Conservation (phyloP, 2,888 invertebrate genomes). For the Ophraella communa region DNA sequence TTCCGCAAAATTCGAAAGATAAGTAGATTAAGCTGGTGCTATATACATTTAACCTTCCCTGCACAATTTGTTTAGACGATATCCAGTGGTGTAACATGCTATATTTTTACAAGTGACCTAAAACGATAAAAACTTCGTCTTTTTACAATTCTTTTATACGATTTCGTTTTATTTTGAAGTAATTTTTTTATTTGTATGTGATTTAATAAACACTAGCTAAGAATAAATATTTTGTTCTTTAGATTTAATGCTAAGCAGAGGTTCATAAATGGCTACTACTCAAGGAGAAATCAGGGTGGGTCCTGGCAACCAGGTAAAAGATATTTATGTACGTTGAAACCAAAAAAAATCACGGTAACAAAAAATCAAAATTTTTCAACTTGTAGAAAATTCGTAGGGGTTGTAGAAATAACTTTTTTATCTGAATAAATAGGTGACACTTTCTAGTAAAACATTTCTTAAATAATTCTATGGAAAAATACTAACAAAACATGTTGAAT, state of each 20-base stretch:
- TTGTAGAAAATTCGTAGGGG: conserved; percentile 14
- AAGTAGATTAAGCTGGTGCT: background rate
- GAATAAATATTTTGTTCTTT: background rate
- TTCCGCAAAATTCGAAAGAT: background rate
- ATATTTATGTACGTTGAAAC: conserved; percentile 69
- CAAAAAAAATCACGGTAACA: conserved; percentile 62
- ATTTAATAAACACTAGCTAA: background rate
- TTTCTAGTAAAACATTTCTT: no score
- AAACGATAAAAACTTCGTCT: background rate
- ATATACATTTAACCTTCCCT: background rate
- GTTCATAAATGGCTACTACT: conserved; percentile 69
- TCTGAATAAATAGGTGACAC: conserved; percentile 4
- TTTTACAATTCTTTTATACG: background rate
- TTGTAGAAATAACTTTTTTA: conserved; percentile 11
- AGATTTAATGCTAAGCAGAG: conserved; percentile 1
- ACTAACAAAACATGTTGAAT: no score
- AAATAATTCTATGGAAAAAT: no score
- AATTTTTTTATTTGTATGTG: no score
- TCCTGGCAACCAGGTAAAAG: conserved; percentile 78
- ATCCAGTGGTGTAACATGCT: background rate
- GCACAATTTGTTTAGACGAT: conserved; percentile 7
- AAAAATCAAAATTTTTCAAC: conserved; percentile 40
- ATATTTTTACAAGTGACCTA: background rate
- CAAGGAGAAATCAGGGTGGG: conserved; percentile 81
- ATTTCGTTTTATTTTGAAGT: background rate